Evolutionary conservation across 2,113 vertebrate genomes (phyloP), one percentile per base, ranked within the genome.

Genomic region (Upupa epops): DNA sequence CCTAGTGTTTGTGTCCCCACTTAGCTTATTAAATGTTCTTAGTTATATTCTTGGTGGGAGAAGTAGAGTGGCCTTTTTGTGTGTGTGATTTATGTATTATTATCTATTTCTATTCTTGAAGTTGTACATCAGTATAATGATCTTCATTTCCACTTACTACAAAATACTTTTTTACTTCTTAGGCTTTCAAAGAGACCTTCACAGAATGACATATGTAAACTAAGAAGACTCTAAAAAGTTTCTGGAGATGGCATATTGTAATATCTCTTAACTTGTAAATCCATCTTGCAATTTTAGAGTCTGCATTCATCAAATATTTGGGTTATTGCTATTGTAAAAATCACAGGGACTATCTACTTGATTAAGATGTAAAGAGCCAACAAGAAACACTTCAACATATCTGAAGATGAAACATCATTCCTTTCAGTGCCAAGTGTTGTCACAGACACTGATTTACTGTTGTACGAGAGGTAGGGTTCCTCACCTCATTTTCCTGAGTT

Each of bases 41-140:
- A n/a, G n/a, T 19, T 69, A 6, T 52, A 36, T n/a, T 28, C 28
- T 72, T 79, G 14, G 17, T 13, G 5, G 9, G 28, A 28, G 17
- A 6, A 63, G 36, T 18, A 61, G 2, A 64, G 14, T 0, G 2
- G 8, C 3, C 1, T 55, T 63, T 42, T 32, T 32, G 22, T 40
- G 5, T 31, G n/a, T 6, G 4, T 14, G 13, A 17, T 49, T 87
- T 81, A 36, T 56, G 1, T 22, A 46, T 66, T 83, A 17, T 83
- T 59, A 83, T 65, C 6, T 52, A 9, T 51, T 71, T 42, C 5
- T 86, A 3, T 42, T 86, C 25, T 37, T 61, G 52, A 73, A 73
- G 31, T 11, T 18, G 26, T 63, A 6, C 2, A 42, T 37, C 20
- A 13, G 3, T 21, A 46, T 17, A 54, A 76, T 31, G 72, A 75